Evolutionary conservation across 2,888 invertebrate genomes (phyloP).

Genomic region (Choreutis nemorana): DNA sequence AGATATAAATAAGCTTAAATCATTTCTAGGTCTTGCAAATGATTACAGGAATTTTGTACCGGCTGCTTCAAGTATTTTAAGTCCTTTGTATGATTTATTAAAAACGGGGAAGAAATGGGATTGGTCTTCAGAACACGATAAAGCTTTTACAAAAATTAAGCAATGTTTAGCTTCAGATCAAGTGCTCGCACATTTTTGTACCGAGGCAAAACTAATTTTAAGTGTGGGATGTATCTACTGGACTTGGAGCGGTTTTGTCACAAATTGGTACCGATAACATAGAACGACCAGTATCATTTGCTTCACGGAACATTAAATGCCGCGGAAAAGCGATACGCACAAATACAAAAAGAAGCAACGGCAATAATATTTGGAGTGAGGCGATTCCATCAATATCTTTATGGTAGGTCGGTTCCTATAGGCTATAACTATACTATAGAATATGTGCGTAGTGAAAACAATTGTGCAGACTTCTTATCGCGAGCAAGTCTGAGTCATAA

Average conservation of each 20-base stretch:
- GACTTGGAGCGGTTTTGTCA: background rate
- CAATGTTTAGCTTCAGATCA: background rate
- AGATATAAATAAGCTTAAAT: constrained; percentile 4
- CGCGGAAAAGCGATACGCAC: constrained; percentile 5
- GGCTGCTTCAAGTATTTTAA: background rate
- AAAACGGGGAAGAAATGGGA: background rate
- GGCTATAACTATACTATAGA: background rate
- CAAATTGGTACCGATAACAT: background rate
- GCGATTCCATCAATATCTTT: constrained; percentile 9
- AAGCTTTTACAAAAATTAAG: background rate
- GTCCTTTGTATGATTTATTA: background rate
- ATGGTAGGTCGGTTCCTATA: constrained; percentile 5
- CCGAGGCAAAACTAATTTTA: background rate
- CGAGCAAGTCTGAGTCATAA: too few species aligned
- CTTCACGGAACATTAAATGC: constrained; percentile 5
- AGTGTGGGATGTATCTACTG: background rate
- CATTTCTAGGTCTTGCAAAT: constrained; percentile 6
- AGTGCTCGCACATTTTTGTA: background rate
- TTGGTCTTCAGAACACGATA: background rate
- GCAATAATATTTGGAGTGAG: constrained; percentile 9
- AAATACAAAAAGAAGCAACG: constrained; percentile 9
- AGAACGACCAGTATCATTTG: constrained; percentile 5
- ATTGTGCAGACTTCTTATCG: constrained; percentile 2
- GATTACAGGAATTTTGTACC: constrained; percentile 8
- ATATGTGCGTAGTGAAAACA: background rate